Percentiles rank a stretch among this genome's conserved stretches.
Evolutionary conservation across 2,888 invertebrate genomes (phyloP).

Genomic region (Trichopoda pennipes): DNA sequence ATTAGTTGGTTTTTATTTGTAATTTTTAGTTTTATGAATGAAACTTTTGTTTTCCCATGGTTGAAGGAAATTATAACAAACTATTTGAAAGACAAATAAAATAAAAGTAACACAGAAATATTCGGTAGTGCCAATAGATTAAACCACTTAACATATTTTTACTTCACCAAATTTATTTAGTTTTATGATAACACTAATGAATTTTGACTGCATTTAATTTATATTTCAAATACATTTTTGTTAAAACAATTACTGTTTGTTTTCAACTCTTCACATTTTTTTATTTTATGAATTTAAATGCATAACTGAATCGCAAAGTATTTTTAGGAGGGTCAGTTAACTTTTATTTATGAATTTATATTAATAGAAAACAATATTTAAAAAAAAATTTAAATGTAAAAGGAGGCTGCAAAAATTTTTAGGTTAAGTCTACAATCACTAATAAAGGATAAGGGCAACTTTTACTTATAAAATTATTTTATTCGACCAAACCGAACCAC

Average conservation of each 20-base stretch:
- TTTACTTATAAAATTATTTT: too few relatives aligned
- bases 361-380: too few relatives aligned
- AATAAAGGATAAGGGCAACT: too few relatives aligned
- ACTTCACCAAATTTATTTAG: constrained; percentile 9
- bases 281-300: not conserved
- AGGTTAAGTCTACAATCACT: too few relatives aligned
- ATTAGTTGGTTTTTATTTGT: constrained; percentile 24
- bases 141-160: constrained; percentile 45
- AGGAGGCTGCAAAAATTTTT: too few relatives aligned
- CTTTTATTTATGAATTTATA: too few relatives aligned
- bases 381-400: too few relatives aligned
- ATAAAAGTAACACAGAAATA: not conserved
- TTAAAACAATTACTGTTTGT: constrained; percentile 54
- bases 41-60: constrained; percentile 45
- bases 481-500: too few relatives aligned
- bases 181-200: constrained; percentile 60
- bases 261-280: constrained; percentile 34
- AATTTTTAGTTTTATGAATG: constrained; percentile 16
- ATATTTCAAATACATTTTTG: constrained; percentile 24
- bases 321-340: not conserved
- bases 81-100: constrained; percentile 3
- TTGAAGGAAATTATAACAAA: constrained; percentile 24
- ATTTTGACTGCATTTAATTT: constrained; percentile 23
- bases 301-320: constrained; percentile 19
- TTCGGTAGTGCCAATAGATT: constrained; percentile 31